Evolutionary conservation across 2,113 vertebrate genomes (phyloP).

Genomic region (Anolis sagrei): DNA sequence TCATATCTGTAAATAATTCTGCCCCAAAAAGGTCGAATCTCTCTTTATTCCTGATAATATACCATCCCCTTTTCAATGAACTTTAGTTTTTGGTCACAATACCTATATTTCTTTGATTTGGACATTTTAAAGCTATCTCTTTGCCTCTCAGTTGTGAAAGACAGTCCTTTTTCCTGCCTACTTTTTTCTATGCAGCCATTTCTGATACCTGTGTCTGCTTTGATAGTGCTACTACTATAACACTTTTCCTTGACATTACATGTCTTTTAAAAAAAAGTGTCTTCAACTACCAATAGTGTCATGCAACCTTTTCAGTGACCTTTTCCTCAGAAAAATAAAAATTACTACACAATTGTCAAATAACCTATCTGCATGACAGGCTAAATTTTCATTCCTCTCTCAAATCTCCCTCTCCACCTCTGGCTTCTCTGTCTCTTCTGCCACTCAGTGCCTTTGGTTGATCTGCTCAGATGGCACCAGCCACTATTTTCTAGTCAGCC

Average conservation of each 20-base stretch:
- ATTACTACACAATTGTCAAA: conserved; percentile 14
- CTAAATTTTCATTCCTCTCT: conserved; percentile 13
- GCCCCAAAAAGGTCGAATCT: neutral
- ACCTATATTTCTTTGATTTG: neutral
- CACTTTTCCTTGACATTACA: neutral
- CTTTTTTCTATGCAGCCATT: neutral
- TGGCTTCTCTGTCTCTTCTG: neutral
- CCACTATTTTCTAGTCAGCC: neutral
- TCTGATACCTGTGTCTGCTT: neutral
- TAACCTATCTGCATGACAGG: neutral
- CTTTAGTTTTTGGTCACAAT: neutral
- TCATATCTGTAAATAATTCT: neutral
- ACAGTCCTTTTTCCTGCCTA: neutral
- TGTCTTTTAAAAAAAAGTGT: conserved; percentile 4
- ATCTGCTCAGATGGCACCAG: conserved; percentile 7
- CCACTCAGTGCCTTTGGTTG: neutral
- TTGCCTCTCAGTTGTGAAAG: neutral
- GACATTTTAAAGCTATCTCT: neutral
- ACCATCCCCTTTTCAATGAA: conserved; percentile 20
- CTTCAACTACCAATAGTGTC: neutral
- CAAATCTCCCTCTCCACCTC: neutral
- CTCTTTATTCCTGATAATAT: neutral
- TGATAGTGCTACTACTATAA: conserved; percentile 4
- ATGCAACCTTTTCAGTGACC: neutral
- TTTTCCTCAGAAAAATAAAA: neutral